Percentiles rank a stretch among this genome's conserved stretches.
phyloP scores from a whole-genome alignment of 2,888 invertebrate species.

The Pachymerium ferrugineum region DNA sequence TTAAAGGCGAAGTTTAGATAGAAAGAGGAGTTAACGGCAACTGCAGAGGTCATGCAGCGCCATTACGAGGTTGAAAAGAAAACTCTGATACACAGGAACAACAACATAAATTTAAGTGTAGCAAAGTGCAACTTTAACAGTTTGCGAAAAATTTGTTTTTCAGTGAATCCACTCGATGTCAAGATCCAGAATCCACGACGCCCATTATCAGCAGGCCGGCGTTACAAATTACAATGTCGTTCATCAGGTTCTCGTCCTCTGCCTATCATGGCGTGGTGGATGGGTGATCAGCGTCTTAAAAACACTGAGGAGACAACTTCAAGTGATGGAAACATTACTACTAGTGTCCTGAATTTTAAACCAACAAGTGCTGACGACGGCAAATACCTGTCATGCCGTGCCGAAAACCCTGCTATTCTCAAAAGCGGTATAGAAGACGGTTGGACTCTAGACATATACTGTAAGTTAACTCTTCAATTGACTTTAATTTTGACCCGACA shows the following conservation, averaged over 20 bases:
- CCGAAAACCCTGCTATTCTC: slow-evolving; percentile 40
- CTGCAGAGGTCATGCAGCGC: background rate
- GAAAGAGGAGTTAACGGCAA: background rate
- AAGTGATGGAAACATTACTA: slow-evolving; percentile 40
- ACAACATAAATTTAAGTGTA: too few species aligned
- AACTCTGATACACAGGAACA: background rate
- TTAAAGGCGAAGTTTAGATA: background rate
- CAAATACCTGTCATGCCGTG: slow-evolving; percentile 40
- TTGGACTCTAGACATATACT: slow-evolving; percentile 40
- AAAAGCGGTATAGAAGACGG: slow-evolving; percentile 41
- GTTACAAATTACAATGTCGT: slow-evolving; percentile 41
- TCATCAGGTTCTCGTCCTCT: slow-evolving; percentile 43
- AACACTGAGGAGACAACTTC: slow-evolving; percentile 33
- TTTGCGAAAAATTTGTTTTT: too few species aligned
- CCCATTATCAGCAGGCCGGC: slow-evolving; percentile 42
- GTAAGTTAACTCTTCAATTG: slow-evolving; percentile 37
- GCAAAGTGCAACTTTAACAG: too few species aligned
- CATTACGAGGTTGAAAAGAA: background rate
- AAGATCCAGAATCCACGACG: slow-evolving; percentile 41
- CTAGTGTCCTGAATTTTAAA: slow-evolving; percentile 39
- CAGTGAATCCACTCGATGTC: slow-evolving; percentile 43
- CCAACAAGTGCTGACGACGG: slow-evolving; percentile 41
- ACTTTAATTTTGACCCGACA: background rate
- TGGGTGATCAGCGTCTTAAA: slow-evolving; percentile 39
- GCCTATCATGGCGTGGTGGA: slow-evolving; percentile 44